Percentiles rank a stretch among this genome's conserved stretches.
These are phyloP conservation scores for Notospermus geniculatus DNA, from an alignment of 1,140 invertebrate species.

Conservation along the genomic window DNA sequence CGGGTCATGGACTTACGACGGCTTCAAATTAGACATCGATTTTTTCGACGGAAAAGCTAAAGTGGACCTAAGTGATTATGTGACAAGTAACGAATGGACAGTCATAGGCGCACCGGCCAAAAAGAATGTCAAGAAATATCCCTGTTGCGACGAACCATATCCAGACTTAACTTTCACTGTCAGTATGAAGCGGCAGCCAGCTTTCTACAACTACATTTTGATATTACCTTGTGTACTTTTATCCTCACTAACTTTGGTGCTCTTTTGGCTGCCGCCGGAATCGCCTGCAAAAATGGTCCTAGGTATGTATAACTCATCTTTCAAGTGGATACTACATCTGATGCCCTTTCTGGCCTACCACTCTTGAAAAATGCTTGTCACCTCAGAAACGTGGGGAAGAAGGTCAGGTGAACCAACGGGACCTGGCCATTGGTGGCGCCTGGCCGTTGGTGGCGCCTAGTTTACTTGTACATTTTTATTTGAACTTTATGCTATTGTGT, in stretches of 20 bases:
- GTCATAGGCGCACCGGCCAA: slow-evolving; percentile 38
- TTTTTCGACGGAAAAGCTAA: slow-evolving; percentile 35
- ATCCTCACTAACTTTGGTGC: slow-evolving; percentile 54
- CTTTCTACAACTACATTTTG: slow-evolving; percentile 57
- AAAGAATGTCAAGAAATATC: slow-evolving; percentile 48
- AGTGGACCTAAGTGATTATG: slow-evolving; percentile 52
- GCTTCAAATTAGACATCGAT: slow-evolving; percentile 49
- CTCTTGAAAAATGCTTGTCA: no score
- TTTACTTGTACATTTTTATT: no score
- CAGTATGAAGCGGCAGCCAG: slow-evolving; percentile 47
- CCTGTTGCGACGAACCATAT: slow-evolving; percentile 54
- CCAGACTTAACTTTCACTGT: slow-evolving; percentile 53
- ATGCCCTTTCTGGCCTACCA: no score
- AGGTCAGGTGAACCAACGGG: no score
- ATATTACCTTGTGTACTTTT: slow-evolving; percentile 55
- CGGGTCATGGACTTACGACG: slow-evolving; percentile 56
- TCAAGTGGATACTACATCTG: no score
- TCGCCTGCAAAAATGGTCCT: slow-evolving; percentile 57
- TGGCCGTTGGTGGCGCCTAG: no score
- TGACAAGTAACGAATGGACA: slow-evolving; percentile 56
- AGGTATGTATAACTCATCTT: slow-evolving; percentile 51
- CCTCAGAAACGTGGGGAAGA: no score
- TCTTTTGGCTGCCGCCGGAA: slow-evolving; percentile 58
- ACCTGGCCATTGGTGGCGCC: no score
- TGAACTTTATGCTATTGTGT: no score